Percentiles rank a stretch among this genome's conserved stretches.
These are phyloP conservation scores for Corythoichthys intestinalis DNA, from an alignment of 2,113 vertebrate genomes.

Conservation along the genomic window DNA sequence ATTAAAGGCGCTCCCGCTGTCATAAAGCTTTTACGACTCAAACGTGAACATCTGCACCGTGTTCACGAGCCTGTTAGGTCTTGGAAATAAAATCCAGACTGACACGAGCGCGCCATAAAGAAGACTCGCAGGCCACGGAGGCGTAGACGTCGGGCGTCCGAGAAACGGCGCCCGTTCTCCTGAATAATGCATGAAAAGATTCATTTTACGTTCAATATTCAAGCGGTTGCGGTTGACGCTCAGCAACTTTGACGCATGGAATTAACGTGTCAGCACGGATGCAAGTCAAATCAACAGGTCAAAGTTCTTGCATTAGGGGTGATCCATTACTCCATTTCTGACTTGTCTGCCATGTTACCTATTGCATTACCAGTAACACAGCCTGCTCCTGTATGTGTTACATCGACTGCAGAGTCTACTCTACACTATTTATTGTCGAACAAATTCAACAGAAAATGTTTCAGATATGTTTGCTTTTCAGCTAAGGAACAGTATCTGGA, in stretches of 20 bases:
- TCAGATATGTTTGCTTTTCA: too few species aligned
- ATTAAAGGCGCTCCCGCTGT: neutral
- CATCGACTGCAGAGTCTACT: too few species aligned
- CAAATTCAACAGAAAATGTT: too few species aligned
- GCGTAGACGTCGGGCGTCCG: neutral
- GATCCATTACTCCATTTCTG: too few species aligned
- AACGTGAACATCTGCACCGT: neutral
- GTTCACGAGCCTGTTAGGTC: neutral
- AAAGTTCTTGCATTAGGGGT: neutral
- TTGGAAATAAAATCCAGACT: neutral
- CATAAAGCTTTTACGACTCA: neutral
- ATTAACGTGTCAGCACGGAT: neutral
- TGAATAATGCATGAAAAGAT: constrained; percentile 59
- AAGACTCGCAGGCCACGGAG: neutral
- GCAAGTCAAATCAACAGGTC: neutral
- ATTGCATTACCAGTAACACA: neutral
- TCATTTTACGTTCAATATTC: constrained; percentile 51
- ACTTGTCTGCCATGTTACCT: neutral
- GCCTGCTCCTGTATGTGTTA: too few species aligned
- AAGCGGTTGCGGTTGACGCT: constrained; percentile 35
- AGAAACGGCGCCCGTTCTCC: neutral
- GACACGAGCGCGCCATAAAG: neutral
- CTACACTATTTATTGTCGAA: too few species aligned
- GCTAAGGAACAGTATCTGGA: too few species aligned
- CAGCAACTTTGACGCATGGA: constrained; percentile 15